These are phyloP conservation scores for Chauna torquata DNA, from an alignment of 2,113 vertebrate species.

Conservation along the genomic window DNA sequence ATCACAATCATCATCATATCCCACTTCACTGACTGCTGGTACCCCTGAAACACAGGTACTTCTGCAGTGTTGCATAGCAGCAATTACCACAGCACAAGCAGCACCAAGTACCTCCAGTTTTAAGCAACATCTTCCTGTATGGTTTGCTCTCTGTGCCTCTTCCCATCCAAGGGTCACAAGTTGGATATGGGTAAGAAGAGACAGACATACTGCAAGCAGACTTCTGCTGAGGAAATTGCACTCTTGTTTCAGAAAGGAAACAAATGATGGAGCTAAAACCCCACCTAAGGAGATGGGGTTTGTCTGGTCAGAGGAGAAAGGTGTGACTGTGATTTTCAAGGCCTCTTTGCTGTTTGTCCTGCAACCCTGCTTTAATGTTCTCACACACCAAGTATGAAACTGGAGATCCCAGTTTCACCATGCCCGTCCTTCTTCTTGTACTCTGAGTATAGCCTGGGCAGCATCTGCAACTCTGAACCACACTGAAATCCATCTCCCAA, in stretches of 20 bases:
- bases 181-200: not conserved
- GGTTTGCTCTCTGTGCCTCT: not conserved
- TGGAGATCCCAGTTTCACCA: not conserved
- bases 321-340: not conserved
- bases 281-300: not conserved
- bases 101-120: not conserved
- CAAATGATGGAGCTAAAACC: not conserved
- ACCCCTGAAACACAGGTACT: not conserved
- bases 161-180: not conserved
- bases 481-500: constrained; percentile 1
- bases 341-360: not conserved
- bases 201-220: not conserved
- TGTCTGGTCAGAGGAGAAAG: not conserved
- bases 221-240: not conserved
- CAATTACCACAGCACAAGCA: not conserved
- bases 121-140: not conserved
- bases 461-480: not conserved
- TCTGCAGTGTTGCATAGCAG: not conserved
- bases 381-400: not conserved
- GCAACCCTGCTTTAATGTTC: not conserved
- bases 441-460: not conserved
- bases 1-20: not conserved
- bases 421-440: not conserved
- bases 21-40: not conserved
- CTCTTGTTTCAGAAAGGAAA: not conserved